A percentile compares a stretch with the other conserved stretches of the same genome.
Conservation (phyloP, 64 coral and sea anemone species). For the Acropora yongei region DNA sequence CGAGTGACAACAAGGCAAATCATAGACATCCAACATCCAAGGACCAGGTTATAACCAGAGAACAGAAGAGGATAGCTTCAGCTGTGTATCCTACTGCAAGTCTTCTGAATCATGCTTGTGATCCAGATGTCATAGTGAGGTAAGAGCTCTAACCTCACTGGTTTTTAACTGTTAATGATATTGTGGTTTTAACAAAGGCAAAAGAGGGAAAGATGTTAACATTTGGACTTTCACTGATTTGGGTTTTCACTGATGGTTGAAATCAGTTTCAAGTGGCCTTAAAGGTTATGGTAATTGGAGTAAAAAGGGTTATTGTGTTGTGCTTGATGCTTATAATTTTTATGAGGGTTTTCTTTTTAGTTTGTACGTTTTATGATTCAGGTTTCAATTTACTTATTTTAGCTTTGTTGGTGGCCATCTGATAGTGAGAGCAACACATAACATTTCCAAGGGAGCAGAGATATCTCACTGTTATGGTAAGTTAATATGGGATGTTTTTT, state of each 20-base stretch:
- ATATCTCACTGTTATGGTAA: slow-evolving; percentile 97
- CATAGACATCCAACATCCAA: slow-evolving; percentile 7
- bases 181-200: too few relatives aligned
- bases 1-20: slow-evolving; percentile 46
- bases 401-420: slow-evolving; percentile 89
- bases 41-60: slow-evolving; percentile 73
- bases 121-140: slow-evolving; percentile 99
- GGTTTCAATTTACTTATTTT: not conserved
- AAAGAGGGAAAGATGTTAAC: too few relatives aligned
- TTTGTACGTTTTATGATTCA: not conserved
- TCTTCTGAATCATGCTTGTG: slow-evolving; percentile 98
- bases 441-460: slow-evolving; percentile 81
- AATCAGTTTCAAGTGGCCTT: too few relatives aligned
- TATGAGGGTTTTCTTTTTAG: not conserved
- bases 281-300: too few relatives aligned
- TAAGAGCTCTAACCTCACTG: not conserved
- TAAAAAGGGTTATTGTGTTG: too few relatives aligned
- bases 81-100: slow-evolving; percentile 95
- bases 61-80: slow-evolving; percentile 85
- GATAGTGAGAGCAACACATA: slow-evolving; percentile 97
- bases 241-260: too few relatives aligned
- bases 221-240: too few relatives aligned
- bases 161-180: not conserved
- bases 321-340: too few relatives aligned
- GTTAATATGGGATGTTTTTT: not conserved